Evolutionary conservation across 1,140 invertebrate genomes (phyloP), one percentile per base, ranked within the genome.

Genomic region (Bombus picipes): DNA sequence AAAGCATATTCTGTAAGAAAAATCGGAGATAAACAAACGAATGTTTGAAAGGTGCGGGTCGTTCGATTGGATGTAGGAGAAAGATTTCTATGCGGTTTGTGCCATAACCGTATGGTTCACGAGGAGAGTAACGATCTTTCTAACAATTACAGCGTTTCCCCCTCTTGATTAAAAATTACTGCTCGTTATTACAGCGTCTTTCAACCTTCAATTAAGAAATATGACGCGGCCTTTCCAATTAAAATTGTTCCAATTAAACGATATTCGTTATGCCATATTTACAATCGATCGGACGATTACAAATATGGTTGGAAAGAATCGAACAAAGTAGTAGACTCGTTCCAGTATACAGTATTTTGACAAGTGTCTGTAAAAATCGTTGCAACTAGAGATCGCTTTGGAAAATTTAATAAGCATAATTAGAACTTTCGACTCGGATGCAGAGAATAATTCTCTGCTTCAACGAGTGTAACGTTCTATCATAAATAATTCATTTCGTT

Each of bases 401-500:
- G 25, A 68, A 72, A 41, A 41, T 72, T 41, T 72, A 41, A 72
- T 9, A n/a, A 72, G 70, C 39, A n/a, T 72, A 72, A 41, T 72
- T 72, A 41, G 22, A 71, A 71, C 25, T 41, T 71, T 71, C 70
- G 10, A 71, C 70, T 71, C n/a, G 34, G 13, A 41, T 25, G 70
- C 12, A 32, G 18, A n/a, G 39, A 71, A 71, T 71, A 71, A 72
- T 72, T 72, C 39, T 41, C 70, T 72, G 39, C 39, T 72, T 72
- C 70, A 28, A 72, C 39, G 70, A 72, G 39, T 72, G 70, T 72
- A 72, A 72, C 70, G 70, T 41, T 18, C 39, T 6, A 15, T 41
- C 39, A 72, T 72, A 72, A 72, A 72, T 72, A 72, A 72, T 72
- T 41, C 70, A 72, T 41, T n/a, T 72, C 28, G 39, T 72, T 18